Evolutionary conservation across 1,140 invertebrate species (phyloP), one percentile per base, ranked within the genome.

Genomic region (Lepidotrigona ventralis): DNA sequence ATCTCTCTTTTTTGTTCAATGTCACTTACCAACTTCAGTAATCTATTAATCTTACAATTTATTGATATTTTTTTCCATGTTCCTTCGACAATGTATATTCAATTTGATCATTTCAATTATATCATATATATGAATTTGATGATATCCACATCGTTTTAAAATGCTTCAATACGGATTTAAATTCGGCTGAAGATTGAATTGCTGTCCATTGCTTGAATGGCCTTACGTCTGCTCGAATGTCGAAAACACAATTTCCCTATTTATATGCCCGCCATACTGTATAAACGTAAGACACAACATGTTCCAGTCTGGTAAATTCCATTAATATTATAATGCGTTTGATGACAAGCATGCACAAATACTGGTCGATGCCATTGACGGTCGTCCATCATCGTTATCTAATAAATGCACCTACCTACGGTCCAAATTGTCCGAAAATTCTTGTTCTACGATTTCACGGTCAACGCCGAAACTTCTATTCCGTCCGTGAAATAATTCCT

Each of bases 241-340:
- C 39, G 39, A 46, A 46, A 46, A 46, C 6, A 46, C 39, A 46
- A 46, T 46, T 46, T 46, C 39, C 23, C 58, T 60, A 14, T 60
- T 3, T n/a, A 60, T 60, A n/a, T n/a, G 58, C 39, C 39, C 39
- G 39, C 39, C 39, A 46, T n/a, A n/a, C 6, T 8, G 39, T 46
- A 46, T 75, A 85, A 81, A 79, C 51, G 63, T 46, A 84, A 90
- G 70, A 79, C 74, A 74, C 15, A 64, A 86, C 74, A 79, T 79
- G 90, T 91, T 91, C 90, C 90, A 88, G 90, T 91, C 90, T 91
- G 81, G 88, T 89, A 88, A 77, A 90, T 90, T 84, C 68, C 74
- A 90, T 91, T 63, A 88, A 88, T 87, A 90, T 91, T 89, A 81
- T 88, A 90, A 91, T 89, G 64, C 12, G 11, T 19, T 46, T 8